Evolutionary conservation across 2,113 vertebrate genomes (phyloP).

Genomic region (Strix aluco): DNA sequence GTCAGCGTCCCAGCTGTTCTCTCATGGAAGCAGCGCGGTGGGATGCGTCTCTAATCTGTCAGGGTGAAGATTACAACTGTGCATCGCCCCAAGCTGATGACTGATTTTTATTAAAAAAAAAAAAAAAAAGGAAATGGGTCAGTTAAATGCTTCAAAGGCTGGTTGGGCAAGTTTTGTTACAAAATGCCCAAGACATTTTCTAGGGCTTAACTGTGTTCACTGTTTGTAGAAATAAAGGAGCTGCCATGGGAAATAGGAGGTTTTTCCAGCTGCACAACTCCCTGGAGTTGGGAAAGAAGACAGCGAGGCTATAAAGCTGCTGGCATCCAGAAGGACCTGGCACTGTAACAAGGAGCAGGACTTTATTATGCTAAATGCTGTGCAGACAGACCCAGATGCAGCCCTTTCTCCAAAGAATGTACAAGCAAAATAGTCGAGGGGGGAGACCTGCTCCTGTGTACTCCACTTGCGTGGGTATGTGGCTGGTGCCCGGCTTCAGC

Average conservation of each 20-base stretch:
- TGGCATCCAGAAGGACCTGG: not conserved
- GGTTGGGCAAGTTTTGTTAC: not conserved
- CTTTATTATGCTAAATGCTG: not conserved
- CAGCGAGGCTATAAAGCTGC: not conserved
- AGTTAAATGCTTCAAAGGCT: not conserved
- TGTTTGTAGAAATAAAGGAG: not conserved
- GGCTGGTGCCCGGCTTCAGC: not conserved
- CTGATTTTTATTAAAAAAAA: not conserved
- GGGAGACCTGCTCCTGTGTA: not conserved
- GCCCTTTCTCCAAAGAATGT: not conserved
- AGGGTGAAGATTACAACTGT: not conserved
- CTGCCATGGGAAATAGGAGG: not conserved
- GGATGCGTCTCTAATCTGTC: not conserved
- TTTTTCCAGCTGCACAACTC: slow-evolving; percentile 24
- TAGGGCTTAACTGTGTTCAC: not conserved
- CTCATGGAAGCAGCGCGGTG: not conserved
- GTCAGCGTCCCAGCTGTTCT: not conserved
- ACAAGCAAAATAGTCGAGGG: not conserved
- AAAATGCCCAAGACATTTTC: not conserved
- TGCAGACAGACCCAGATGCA: not conserved
- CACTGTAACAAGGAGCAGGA: not conserved
- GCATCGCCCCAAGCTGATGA: not conserved
- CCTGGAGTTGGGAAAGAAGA: not conserved
- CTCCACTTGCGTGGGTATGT: fast-evolving
- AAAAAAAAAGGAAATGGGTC: not conserved